These are phyloP conservation scores for Tridacna gigas DNA, from an alignment of 2,888 invertebrate species.

Conservation along the genomic window DNA sequence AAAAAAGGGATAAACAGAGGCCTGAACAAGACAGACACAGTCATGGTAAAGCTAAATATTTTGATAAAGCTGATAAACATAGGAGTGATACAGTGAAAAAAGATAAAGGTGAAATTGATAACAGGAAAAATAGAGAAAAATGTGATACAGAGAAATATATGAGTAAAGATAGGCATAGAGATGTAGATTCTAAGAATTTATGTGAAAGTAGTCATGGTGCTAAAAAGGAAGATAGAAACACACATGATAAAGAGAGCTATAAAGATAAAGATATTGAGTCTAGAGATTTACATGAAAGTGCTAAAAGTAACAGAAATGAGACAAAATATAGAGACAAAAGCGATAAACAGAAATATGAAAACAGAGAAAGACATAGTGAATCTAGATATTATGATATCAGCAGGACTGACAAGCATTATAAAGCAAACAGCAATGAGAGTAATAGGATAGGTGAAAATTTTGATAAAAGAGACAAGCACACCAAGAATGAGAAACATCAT, in stretches of 20 bases:
- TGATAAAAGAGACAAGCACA: not conserved
- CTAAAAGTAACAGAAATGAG: not conserved
- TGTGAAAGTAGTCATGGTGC: too few relatives aligned
- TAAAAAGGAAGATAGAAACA: not conserved
- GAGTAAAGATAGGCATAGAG: not conserved
- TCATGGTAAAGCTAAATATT: not conserved
- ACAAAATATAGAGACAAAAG: not conserved
- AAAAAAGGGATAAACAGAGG: not conserved
- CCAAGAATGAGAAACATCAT: not conserved
- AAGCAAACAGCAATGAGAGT: not conserved
- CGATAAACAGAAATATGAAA: not conserved
- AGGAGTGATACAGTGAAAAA: not conserved
- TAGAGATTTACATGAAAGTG: not conserved
- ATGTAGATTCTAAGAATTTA: not conserved
- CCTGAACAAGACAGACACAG: not conserved
- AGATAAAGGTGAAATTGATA: not conserved
- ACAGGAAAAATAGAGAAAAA: not conserved
- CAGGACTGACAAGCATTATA: not conserved
- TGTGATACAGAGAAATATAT: not conserved
- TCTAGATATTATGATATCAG: not conserved
- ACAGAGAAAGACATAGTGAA: not conserved
- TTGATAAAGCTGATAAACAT: conserved; percentile 1
- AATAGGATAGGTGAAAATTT: not conserved
- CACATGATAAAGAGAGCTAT: not conserved
- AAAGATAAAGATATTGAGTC: not conserved